phyloP scores from a whole-genome alignment of 2,888 invertebrate genomes.

The Meliscaeva auricollis region DNA sequence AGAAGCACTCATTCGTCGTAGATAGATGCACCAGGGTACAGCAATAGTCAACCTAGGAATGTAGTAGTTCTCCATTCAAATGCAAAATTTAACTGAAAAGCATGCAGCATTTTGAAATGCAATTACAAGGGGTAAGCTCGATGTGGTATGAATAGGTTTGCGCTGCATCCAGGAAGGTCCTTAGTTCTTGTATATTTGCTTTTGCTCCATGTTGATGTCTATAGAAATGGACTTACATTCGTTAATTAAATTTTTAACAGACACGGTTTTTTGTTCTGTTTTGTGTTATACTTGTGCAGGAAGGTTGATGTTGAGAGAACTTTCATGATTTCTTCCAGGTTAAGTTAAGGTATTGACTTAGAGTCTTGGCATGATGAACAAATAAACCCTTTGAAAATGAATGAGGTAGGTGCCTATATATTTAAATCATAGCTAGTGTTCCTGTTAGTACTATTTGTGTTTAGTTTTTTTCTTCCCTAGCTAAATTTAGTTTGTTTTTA shows the following conservation, averaged over 20 bases:
- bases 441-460: too few relatives aligned
- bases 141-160: constrained; percentile 30
- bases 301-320: not conserved
- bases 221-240: constrained; percentile 61
- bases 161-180: not conserved
- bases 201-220: constrained; percentile 23
- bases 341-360: constrained; percentile 22
- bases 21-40: not conserved
- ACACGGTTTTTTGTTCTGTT: constrained; percentile 18
- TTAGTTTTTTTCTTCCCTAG: too few relatives aligned
- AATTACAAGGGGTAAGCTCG: constrained; percentile 59
- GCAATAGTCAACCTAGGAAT: constrained; percentile 20
- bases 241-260: constrained; percentile 70
- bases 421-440: too few relatives aligned
- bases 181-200: constrained; percentile 49
- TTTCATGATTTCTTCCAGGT: constrained; percentile 38
- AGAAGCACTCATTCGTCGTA: not conserved
- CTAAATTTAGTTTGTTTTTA: not conserved
- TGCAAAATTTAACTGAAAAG: constrained; percentile 60
- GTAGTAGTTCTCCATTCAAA: constrained; percentile 57
- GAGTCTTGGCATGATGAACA: not conserved
- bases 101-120: constrained; percentile 56
- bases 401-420: not conserved
- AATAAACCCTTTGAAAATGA: not conserved
- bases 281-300: not conserved